Conservation (phyloP, 1,140 invertebrate species). For the Anagrus nilaparvatae region DNA sequence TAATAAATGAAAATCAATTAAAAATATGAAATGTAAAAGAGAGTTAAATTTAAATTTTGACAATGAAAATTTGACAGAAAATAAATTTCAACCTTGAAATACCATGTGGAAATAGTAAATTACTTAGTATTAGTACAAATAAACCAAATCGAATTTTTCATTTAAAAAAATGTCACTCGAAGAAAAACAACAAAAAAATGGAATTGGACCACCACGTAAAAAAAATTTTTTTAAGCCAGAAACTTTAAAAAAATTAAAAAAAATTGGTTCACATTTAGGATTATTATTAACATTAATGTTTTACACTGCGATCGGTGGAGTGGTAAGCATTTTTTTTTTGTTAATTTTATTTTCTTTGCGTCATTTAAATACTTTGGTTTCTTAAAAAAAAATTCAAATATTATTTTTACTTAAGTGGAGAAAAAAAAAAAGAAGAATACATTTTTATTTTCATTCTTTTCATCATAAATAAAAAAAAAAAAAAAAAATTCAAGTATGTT, state of each 20-base stretch:
- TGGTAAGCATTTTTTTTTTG: conserved; percentile 45
- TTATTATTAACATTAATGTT: conserved; percentile 59
- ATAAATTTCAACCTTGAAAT: too few species aligned
- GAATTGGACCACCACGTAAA: background rate
- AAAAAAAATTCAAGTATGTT: too few species aligned
- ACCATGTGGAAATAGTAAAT: too few species aligned
- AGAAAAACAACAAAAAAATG: conserved; percentile 7
- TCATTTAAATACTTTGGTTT: conserved; percentile 13
- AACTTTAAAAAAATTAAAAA: conserved; percentile 40
- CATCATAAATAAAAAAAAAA: too few species aligned
- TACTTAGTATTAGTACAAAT: too few species aligned
- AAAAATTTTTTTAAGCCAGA: conserved; percentile 11
- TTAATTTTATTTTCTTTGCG: conserved; percentile 15
- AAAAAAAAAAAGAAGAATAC: conserved; percentile 16
- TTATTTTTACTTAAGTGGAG: conserved; percentile 15
- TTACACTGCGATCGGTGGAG: conserved; percentile 61
- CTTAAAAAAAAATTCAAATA: too few species aligned
- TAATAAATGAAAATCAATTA: too few species aligned
- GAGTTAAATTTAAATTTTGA: too few species aligned
- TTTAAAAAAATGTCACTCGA: conserved; percentile 9
- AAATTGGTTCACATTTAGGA: conserved; percentile 56
- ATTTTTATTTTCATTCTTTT: too few species aligned
- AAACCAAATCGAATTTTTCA: too few species aligned
- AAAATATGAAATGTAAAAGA: too few species aligned
- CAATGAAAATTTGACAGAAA: too few species aligned